Evolutionary conservation across 2,888 invertebrate genomes (phyloP).

Genomic region (Tiliacea aurago): DNA sequence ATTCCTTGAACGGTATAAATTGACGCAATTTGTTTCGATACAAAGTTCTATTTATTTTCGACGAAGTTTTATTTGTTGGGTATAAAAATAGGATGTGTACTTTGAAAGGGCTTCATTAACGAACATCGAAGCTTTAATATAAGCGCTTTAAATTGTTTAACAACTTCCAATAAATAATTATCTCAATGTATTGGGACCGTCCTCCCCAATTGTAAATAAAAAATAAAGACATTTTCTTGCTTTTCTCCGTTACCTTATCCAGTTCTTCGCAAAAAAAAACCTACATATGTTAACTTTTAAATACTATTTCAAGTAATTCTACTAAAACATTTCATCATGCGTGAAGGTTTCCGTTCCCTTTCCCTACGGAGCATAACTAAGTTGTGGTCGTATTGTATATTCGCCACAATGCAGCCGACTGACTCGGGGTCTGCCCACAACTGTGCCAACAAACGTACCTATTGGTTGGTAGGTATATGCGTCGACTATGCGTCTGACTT

Average conservation of each 20-base stretch:
- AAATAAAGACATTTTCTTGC: neutral
- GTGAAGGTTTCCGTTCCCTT: conserved; percentile 15
- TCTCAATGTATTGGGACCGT: neutral
- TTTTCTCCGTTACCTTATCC: too few species aligned
- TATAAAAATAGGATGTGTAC: neutral
- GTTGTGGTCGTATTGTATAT: conserved; percentile 49
- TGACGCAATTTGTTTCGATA: conserved; percentile 32
- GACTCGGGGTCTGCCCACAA: conserved; percentile 20
- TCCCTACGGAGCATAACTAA: conserved; percentile 19
- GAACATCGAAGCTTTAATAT: conserved; percentile 7
- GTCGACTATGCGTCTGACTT: neutral
- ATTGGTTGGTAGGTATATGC: neutral
- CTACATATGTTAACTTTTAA: neutral
- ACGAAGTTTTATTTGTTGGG: conserved; percentile 5
- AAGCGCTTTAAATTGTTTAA: conserved; percentile 19
- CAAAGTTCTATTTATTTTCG: conserved; percentile 36
- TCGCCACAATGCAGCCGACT: conserved; percentile 43
- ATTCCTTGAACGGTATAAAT: conserved; percentile 48
- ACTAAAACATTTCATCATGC: conserved; percentile 13
- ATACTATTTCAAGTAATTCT: neutral
- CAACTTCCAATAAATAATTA: conserved; percentile 19
- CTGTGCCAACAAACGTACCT: neutral
- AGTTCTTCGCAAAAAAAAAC: too few species aligned
- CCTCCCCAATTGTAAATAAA: neutral
- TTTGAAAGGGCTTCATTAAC: conserved; percentile 24